Percentiles rank a stretch among this genome's conserved stretches.
These are phyloP conservation scores for Phalanger gymnotis DNA, from an alignment of 2,797 vertebrate species.

Conservation along the genomic window DNA sequence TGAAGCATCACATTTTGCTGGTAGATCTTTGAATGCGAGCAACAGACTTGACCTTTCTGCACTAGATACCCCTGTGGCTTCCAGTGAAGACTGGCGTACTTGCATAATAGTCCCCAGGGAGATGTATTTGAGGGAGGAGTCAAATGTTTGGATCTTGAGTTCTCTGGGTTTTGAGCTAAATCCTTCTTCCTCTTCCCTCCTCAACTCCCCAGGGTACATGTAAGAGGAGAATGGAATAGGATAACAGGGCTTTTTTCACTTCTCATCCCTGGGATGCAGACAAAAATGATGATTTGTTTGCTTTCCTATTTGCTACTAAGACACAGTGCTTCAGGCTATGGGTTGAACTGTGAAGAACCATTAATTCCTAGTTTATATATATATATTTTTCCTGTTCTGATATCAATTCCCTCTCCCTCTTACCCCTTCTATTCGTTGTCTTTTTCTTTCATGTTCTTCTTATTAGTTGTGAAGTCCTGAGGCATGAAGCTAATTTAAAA, in stretches of 20 bases:
- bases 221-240: not conserved
- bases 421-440: not conserved
- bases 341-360: not conserved
- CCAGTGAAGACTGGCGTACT: not conserved
- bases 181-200: not conserved
- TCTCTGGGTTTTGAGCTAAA: not conserved
- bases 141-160: not conserved
- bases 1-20: not conserved
- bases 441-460: not conserved
- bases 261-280: not conserved
- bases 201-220: not conserved
- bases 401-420: not conserved
- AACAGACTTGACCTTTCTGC: not conserved
- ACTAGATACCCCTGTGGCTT: not conserved
- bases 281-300: not conserved
- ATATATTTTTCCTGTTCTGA: not conserved
- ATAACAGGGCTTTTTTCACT: not conserved
- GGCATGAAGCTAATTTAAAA: not conserved
- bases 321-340: not conserved
- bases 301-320: not conserved
- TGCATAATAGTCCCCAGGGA: not conserved
- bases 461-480: not conserved
- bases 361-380: not conserved
- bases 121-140: not conserved
- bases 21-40: not conserved